Conservation (phyloP, 2,113 vertebrate species). For the Dipodomys spectabilis region DNA sequence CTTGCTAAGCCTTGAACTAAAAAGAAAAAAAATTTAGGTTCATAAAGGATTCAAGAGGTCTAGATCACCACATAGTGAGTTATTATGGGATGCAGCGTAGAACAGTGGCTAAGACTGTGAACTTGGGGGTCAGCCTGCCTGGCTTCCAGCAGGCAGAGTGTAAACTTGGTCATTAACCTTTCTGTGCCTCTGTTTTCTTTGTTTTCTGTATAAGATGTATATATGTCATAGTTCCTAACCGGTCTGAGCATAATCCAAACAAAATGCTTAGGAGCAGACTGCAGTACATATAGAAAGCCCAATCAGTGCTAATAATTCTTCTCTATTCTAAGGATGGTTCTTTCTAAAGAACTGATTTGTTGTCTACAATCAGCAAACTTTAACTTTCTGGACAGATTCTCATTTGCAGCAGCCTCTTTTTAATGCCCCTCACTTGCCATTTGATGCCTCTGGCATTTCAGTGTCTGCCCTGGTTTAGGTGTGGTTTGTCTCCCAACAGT, state of each 20-base stretch:
- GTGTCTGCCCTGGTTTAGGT: not conserved
- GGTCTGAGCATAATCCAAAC: not conserved
- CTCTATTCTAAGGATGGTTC: not conserved
- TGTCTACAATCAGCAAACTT: not conserved
- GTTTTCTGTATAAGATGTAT: not conserved
- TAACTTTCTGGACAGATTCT: not conserved
- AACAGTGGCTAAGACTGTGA: not conserved
- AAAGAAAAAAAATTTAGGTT: not conserved
- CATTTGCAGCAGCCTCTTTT: not conserved
- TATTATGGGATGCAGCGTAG: not conserved
- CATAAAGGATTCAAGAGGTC: not conserved
- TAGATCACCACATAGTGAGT: rapidly evolving
- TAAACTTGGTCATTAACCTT: not conserved
- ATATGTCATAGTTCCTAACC: not conserved
- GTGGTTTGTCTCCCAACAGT: not conserved
- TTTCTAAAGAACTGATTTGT: constrained; percentile 27
- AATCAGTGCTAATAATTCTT: not conserved
- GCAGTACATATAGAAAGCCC: not conserved
- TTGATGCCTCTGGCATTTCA: not conserved
- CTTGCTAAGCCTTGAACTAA: not conserved
- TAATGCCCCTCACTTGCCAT: not conserved
- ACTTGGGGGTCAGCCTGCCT: not conserved
- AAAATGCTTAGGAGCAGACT: not conserved
- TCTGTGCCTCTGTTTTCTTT: not conserved
- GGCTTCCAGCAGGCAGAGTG: not conserved